Conservation (phyloP, 2,113 vertebrate species). For the Plestiodon gilberti region DNA sequence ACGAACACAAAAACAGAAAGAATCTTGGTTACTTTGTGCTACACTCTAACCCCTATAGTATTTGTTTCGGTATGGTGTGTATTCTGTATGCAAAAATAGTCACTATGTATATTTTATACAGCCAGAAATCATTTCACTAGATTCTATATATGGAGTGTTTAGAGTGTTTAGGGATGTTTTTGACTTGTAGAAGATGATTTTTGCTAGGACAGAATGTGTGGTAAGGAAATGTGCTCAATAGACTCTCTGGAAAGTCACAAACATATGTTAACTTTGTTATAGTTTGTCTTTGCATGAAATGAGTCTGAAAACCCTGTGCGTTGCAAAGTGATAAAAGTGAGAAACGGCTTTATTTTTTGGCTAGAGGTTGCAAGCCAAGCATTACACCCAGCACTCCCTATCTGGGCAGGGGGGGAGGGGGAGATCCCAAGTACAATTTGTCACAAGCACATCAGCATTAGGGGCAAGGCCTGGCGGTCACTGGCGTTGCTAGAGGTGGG, state of each 20-base stretch:
- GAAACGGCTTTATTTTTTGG: neutral
- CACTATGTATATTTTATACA: constrained; percentile 34
- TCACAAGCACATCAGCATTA: too few relatives aligned
- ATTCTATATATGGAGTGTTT: constrained; percentile 5
- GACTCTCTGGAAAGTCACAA: neutral
- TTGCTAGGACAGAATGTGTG: constrained; percentile 39
- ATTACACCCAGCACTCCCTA: too few relatives aligned
- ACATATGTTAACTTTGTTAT: neutral
- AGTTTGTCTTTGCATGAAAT: neutral
- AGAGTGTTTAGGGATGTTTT: accelerated
- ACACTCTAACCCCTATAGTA: neutral
- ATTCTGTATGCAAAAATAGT: constrained; percentile 30
- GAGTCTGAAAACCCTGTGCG: neutral
- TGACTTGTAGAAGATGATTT: neutral
- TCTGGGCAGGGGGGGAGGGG: too few relatives aligned
- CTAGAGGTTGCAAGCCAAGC: neutral
- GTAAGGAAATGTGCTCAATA: constrained; percentile 42
- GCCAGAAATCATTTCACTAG: constrained; percentile 34
- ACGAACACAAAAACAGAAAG: constrained; percentile 72
- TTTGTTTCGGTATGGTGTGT: neutral
- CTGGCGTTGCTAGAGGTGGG: too few relatives aligned
- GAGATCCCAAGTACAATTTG: too few relatives aligned
- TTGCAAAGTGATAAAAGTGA: neutral
- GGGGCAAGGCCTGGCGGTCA: too few relatives aligned
- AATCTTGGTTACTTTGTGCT: constrained; percentile 24